phyloP scores from a whole-genome alignment of 1,140 invertebrate genomes.

The Cydia pomonella region DNA sequence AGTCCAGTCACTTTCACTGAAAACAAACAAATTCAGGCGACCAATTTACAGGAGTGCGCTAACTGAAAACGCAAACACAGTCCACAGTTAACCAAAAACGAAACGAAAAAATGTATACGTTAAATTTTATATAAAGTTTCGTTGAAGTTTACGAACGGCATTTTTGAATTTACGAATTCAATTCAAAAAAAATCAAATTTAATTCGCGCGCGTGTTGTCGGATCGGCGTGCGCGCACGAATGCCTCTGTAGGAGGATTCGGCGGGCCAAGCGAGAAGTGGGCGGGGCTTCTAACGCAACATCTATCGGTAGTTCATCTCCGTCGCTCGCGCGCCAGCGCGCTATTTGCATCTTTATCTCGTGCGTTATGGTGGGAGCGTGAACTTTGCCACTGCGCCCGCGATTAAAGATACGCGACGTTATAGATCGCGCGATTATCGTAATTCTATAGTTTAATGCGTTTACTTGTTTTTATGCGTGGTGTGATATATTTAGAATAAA shows the following conservation, averaged over 20 bases:
- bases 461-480: conserved; percentile 41
- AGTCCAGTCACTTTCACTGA: conserved; percentile 65
- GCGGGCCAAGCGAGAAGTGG: conserved; percentile 54
- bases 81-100: conserved; percentile 9
- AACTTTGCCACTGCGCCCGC: conserved; percentile 71
- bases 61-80: conserved; percentile 63
- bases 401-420: conserved; percentile 67
- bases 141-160: conserved; percentile 37
- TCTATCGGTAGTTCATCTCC: conserved; percentile 60
- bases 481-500: conserved; percentile 27
- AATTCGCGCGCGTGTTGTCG: conserved; percentile 53
- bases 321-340: conserved; percentile 31
- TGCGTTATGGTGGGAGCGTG: conserved; percentile 73
- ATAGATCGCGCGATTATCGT: conserved; percentile 67
- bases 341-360: conserved; percentile 54
- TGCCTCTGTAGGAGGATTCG: conserved; percentile 69
- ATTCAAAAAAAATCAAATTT: conserved; percentile 39
- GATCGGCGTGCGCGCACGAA: conserved; percentile 75
- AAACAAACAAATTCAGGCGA: conserved; percentile 49
- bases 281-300: conserved; percentile 76
- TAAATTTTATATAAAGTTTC: conserved; percentile 19
- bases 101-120: conserved; percentile 29
- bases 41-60: conserved; percentile 52
- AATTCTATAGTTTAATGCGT: conserved; percentile 56
- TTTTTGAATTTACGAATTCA: conserved; percentile 46